phyloP scores from a whole-genome alignment of 2,888 invertebrate species.

The Drosophila tripunctata region DNA sequence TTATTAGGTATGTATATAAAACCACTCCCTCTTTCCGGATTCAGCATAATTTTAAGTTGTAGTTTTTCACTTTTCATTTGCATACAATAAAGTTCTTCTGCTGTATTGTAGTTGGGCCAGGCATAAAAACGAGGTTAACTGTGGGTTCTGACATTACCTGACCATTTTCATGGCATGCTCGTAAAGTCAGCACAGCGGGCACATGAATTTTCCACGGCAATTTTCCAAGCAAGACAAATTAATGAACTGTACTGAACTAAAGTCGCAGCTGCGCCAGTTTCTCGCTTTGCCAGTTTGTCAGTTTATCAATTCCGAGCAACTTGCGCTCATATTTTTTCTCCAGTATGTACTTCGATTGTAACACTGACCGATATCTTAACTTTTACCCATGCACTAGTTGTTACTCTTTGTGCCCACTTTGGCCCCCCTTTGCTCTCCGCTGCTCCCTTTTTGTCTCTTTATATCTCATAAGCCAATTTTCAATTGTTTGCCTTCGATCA shows the following conservation, averaged over 20 bases:
- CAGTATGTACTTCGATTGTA: slow-evolving; percentile 47
- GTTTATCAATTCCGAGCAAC: slow-evolving; percentile 43
- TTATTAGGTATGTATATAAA: too few species aligned
- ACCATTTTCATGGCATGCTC: slow-evolving; percentile 51
- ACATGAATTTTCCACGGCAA: slow-evolving; percentile 64
- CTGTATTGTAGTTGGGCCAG: slow-evolving; percentile 19
- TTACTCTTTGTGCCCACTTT: background rate
- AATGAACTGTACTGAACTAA: slow-evolving; percentile 58
- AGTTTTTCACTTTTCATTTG: slow-evolving; percentile 76
- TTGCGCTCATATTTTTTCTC: slow-evolving; percentile 34
- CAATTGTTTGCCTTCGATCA: slow-evolving; percentile 58
- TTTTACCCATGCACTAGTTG: slow-evolving; percentile 57
- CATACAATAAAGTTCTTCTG: slow-evolving; percentile 73
- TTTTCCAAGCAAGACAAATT: slow-evolving; percentile 68
- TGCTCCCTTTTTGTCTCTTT: too few species aligned
- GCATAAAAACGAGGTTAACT: slow-evolving; percentile 67
- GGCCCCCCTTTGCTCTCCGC: background rate
- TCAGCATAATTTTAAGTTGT: slow-evolving; percentile 22
- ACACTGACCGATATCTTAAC: slow-evolving; percentile 79
- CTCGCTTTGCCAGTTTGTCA: slow-evolving; percentile 21
- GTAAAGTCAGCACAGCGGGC: slow-evolving; percentile 26
- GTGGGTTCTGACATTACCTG: slow-evolving; percentile 42
- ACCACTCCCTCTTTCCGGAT: background rate
- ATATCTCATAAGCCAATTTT: slow-evolving; percentile 35
- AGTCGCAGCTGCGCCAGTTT: slow-evolving; percentile 62